A percentile compares a stretch with the other conserved stretches of the same genome.
Conservation (phyloP, 2,888 invertebrate species). For the Latrodectus hesperus region DNA sequence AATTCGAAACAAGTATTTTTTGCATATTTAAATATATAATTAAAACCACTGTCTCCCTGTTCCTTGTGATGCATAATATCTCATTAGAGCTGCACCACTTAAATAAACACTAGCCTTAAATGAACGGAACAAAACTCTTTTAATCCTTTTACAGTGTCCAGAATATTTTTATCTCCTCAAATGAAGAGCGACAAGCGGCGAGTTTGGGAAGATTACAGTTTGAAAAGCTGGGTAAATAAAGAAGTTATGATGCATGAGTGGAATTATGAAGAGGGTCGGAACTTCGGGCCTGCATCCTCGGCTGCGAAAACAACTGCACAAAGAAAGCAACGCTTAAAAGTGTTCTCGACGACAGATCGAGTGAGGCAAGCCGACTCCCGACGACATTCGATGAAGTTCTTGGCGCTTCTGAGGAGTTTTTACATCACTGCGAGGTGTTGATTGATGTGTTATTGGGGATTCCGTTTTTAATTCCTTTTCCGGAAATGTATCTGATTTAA, state of each 20-base stretch:
- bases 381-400: background rate
- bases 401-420: background rate
- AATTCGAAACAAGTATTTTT: too few species aligned
- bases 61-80: too few species aligned
- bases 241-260: slow-evolving; percentile 33
- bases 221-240: slow-evolving; percentile 48
- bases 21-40: too few species aligned
- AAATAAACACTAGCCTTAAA: too few species aligned
- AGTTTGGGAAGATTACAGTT: slow-evolving; percentile 25
- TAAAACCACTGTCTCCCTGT: too few species aligned
- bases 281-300: background rate
- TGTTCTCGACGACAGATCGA: slow-evolving; percentile 35
- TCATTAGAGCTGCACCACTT: too few species aligned
- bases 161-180: background rate
- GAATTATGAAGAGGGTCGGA: slow-evolving; percentile 28
- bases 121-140: too few species aligned
- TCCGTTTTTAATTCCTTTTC: too few species aligned
- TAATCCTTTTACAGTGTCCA: too few species aligned
- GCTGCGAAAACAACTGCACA: slow-evolving; percentile 17
- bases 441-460: too few species aligned
- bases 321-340: slow-evolving; percentile 14
- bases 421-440: too few species aligned
- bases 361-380: background rate
- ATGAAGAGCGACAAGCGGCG: background rate
- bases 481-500: too few species aligned